These are phyloP conservation scores for Drosophila subsilvestris DNA, from an alignment of 2,888 invertebrate genomes.

Conservation along the genomic window DNA sequence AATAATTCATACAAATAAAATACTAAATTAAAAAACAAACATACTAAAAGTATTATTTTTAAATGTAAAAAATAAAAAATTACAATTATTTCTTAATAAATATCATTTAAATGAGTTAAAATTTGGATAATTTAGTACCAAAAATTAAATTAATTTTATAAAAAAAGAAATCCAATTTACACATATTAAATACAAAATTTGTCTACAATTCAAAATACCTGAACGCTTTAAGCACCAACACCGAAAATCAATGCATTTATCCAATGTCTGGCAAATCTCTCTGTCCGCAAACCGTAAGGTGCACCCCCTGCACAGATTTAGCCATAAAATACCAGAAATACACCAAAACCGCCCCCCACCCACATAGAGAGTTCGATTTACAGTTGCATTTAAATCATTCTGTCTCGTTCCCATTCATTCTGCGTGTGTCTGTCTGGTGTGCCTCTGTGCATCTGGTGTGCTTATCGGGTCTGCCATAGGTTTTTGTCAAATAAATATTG, in stretches of 20 bases:
- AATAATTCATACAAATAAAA: too few relatives aligned
- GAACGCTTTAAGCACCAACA: too few relatives aligned
- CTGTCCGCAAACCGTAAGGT: background rate
- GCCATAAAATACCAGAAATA: conserved; percentile 21
- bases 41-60: too few relatives aligned
- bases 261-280: background rate
- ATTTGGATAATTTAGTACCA: too few relatives aligned
- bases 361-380: conserved; percentile 18
- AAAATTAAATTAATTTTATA: too few relatives aligned
- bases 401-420: background rate
- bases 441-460: conserved; percentile 35
- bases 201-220: too few relatives aligned
- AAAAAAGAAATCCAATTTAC: too few relatives aligned
- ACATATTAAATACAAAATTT: too few relatives aligned
- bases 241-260: background rate
- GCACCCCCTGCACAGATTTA: background rate
- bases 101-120: too few relatives aligned
- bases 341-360: background rate
- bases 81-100: too few relatives aligned
- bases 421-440: background rate
- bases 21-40: too few relatives aligned
- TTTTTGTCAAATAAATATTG: conserved; percentile 72
- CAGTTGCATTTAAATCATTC: conserved; percentile 42
- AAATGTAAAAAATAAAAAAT: too few relatives aligned
- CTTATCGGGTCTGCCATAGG: conserved; percentile 63